Conservation (phyloP, 1,140 invertebrate species). For the Pissodes strobi region DNA sequence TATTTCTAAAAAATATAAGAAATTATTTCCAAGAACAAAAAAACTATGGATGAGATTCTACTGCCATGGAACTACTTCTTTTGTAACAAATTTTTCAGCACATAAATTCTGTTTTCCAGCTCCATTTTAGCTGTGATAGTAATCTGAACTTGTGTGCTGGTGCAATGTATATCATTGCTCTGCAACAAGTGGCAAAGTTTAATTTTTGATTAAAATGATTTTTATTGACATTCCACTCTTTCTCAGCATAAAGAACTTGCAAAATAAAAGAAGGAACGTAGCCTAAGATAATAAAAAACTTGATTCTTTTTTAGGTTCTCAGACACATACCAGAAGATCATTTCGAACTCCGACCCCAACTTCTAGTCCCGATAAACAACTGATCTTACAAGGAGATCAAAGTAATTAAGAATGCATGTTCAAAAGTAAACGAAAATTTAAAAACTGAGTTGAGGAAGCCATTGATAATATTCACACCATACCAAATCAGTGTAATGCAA, state of each 20-base stretch:
- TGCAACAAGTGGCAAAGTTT: constrained; percentile 56
- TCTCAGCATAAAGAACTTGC: constrained; percentile 9
- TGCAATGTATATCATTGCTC: no score
- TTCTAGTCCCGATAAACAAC: no score
- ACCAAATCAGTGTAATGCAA: neutral
- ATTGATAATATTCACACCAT: neutral
- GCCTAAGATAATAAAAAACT: no score
- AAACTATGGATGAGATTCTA: neutral
- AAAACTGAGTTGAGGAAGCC: neutral
- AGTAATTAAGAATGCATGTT: neutral
- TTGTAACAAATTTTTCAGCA: no score
- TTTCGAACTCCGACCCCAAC: neutral
- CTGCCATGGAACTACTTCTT: neutral
- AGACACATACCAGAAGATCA: neutral
- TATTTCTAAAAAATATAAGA: neutral
- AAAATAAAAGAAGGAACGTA: neutral
- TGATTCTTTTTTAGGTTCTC: neutral
- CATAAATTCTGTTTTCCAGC: neutral
- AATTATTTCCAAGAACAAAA: neutral
- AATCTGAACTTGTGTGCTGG: no score
- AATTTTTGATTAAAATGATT: constrained; percentile 35
- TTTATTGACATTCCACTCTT: constrained; percentile 28
- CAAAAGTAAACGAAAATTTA: constrained; percentile 1
- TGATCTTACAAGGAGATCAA: neutral
- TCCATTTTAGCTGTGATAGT: neutral